Base-by-base conservation (phyloP, 1,140 invertebrate species). In the Eubasilissa regina region DNA sequence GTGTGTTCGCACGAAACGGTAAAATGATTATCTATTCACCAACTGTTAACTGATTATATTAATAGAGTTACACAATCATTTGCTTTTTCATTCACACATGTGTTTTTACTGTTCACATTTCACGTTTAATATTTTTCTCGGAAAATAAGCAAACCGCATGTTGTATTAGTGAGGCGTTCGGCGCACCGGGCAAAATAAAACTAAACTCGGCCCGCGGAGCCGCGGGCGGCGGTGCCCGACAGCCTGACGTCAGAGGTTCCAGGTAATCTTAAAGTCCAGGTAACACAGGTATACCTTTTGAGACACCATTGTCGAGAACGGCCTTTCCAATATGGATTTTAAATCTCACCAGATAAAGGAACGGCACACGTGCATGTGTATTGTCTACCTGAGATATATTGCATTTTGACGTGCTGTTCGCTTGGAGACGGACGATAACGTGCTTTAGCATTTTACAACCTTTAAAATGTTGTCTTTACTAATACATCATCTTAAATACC, bases 191-290 rank as follows among this genome's bases (percentile, higher is more conserved):
- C 55, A 68, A 79, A 72, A 70, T 56, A 44, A 70, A 13, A 82
- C 81, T 82, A 56, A 82, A 79, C 44, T 56, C 48, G 12, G 15
- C 21, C 43, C 75, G 44, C 72, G 75, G 64, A 78, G 51, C 56
- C 25, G 45, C 11, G 58, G 21, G 15, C 43, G 48, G 15, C 51
- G 19, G 51, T 64, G 73, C 35, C 81, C 70, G 55, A 56, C 17
- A 25, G 3, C 48, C 73, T 79, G 80, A 79, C 80, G 80, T 70
- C 80, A 75, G 17, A 80, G 68, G 51, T 53, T 73, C 68, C 80
- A 81, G 75, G 80, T 81, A 78, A 80, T 11, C 48, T 15, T 53
- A 4, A 56, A 75, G 68, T 53, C 77, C 56, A 48, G 58, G 77
- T 74, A 74, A 35, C 13, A 17, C 53, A 60, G 43, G 55, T 73